Base-by-base conservation (phyloP, 2,797 vertebrate genomes). In the Melanotaenia boesemani region DNA sequence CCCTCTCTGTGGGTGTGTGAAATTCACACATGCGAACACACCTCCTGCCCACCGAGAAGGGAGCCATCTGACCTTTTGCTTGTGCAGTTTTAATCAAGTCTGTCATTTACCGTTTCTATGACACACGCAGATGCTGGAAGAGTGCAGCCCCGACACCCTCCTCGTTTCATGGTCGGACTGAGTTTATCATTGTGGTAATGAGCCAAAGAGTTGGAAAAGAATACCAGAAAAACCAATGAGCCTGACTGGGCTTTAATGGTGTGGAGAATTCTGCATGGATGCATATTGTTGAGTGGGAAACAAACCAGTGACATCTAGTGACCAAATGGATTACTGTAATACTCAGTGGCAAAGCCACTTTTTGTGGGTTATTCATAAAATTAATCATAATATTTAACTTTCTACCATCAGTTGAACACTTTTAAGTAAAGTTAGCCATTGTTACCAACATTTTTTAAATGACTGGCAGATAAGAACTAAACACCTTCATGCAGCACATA, bases 11-110 rank as follows among this genome's bases (percentile, higher is more conserved):
- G 90, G 88, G 87, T 87, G 87, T 84, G 86, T 90, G 85, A 91
- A 87, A 86, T 77, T 90, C 84, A 74, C 91, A 90, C 88, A 82
- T 90, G 83, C 88, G 86, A 91, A 74, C 85, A 80, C 83, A 89
- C 85, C 82, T 89, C 83, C 90, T 89, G 88, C 90, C 83, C 71
- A 48, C 74, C 7, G 41, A 83, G 73, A 84, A 73, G 67, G 46
- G 70, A 90, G 83, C 91, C 88, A 89, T 91, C 84, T 92, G 92
- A 93, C 91, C 91, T 92, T 92, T 91, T 79, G 73, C 79, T 79
- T 62, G 74, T 72, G 77, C 58, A 52, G 85, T 82, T 66, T 90
- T 92, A 91, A 90, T 91, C 87, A 92, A 84, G 59, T 79, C 83
- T 83, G 86, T 85, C 81, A 88, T 87, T 88, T 70, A 46, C 66